Conservation (phyloP, 1,140 invertebrate genomes). For the Lordiphosa collinella region DNA sequence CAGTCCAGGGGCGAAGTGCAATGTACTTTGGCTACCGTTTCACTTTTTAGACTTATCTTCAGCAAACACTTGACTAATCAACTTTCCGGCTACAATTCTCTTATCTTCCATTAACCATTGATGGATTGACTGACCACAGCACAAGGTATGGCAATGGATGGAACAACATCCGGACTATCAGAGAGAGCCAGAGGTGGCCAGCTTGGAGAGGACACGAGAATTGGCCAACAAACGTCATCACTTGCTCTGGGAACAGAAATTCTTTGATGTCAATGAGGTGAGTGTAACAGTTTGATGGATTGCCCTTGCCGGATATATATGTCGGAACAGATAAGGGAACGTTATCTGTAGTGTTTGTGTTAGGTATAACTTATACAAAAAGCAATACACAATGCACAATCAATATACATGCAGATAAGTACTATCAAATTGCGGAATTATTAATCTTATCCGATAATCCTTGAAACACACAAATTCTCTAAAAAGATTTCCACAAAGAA, state of each 20-base stretch:
- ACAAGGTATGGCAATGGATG: conserved; percentile 88
- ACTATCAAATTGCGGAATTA: no score
- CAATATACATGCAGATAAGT: no score
- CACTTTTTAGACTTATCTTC: conserved; percentile 1
- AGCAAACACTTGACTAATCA: conserved; percentile 10
- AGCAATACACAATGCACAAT: no score
- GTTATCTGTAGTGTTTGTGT: no score
- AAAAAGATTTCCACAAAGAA: no score
- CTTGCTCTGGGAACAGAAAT: conserved; percentile 83
- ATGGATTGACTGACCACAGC: conserved; percentile 80
- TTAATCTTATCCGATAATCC: no score
- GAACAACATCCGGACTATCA: conserved; percentile 89
- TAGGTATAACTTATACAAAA: no score
- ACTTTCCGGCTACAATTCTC: background rate
- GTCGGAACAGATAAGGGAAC: no score
- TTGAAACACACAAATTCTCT: no score
- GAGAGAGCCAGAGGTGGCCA: conserved; percentile 80
- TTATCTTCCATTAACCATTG: conserved; percentile 1
- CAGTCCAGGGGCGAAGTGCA: conserved; percentile 35
- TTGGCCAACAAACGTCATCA: conserved; percentile 83
- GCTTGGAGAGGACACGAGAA: conserved; percentile 84
- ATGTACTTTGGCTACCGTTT: conserved; percentile 9
- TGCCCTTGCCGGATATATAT: no score
- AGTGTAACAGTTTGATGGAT: background rate
- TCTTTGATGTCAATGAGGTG: conserved; percentile 83